A percentile compares a stretch with the other conserved stretches of the same genome.
phyloP scores from a whole-genome alignment of 2,113 vertebrate species.

The Lonchura striata region DNA sequence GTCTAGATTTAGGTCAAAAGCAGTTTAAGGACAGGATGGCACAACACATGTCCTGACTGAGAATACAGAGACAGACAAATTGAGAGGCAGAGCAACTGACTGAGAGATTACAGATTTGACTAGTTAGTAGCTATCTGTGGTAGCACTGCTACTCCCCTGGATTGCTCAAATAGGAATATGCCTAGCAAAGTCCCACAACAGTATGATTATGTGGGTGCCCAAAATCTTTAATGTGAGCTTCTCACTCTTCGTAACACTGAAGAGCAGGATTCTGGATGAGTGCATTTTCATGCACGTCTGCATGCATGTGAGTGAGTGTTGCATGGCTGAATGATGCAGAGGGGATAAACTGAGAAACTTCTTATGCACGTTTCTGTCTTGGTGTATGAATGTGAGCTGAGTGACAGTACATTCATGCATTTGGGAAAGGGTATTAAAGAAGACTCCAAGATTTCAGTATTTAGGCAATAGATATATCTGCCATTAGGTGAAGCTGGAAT shows the following conservation, averaged over 20 bases:
- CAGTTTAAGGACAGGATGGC: not conserved
- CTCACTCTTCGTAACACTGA: not conserved
- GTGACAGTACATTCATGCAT: not conserved
- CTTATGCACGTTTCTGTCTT: not conserved
- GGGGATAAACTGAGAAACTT: not conserved
- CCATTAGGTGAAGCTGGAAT: not conserved
- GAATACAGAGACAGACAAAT: not conserved
- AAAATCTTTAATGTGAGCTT: not conserved
- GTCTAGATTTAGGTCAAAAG: not conserved
- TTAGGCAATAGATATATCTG: not conserved
- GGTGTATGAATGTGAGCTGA: not conserved
- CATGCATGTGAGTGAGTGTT: not conserved
- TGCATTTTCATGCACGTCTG: not conserved
- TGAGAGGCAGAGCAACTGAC: not conserved
- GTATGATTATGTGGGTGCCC: not conserved
- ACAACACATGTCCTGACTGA: not conserved
- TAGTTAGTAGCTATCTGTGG: not conserved
- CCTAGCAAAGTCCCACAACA: not conserved
- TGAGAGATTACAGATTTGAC: not conserved
- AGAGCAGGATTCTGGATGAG: not conserved
- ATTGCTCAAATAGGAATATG: not conserved
- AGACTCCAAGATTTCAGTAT: not conserved
- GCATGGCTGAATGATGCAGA: not conserved
- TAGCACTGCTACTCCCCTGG: not conserved
- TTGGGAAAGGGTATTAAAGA: not conserved